Percentiles rank a stretch among this genome's conserved stretches.
These are phyloP conservation scores for Archivesica marissinica DNA, from an alignment of 1,140 invertebrate genomes.

Conservation along the genomic window DNA sequence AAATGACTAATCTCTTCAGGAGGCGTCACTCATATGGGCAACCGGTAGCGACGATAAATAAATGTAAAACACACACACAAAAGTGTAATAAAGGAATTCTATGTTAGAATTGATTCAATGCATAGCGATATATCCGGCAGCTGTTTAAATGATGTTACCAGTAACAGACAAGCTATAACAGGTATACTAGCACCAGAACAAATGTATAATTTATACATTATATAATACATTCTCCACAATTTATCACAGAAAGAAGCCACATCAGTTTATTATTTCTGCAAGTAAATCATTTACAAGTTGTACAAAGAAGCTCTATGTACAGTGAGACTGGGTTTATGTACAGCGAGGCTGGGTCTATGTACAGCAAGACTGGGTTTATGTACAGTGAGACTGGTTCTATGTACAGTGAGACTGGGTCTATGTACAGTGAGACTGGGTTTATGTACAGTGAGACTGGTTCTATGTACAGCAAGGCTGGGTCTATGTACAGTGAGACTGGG, in stretches of 20 bases:
- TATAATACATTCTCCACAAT: too few relatives aligned
- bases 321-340: neutral
- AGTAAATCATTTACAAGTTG: neutral
- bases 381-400: neutral
- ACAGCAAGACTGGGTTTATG: neutral
- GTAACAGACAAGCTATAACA: neutral
- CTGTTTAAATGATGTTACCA: too few relatives aligned
- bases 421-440: neutral
- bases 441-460: neutral
- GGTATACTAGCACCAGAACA: too few relatives aligned
- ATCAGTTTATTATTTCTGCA: neutral
- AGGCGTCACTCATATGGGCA: too few relatives aligned
- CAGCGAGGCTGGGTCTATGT: neutral
- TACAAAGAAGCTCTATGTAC: too few relatives aligned
- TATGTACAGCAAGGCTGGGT: too few relatives aligned
- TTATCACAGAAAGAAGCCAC: neutral
- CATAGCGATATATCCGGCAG: neutral
- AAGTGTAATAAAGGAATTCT: too few relatives aligned
- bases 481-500: neutral
- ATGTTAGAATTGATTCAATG: too few relatives aligned
- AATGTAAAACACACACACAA: too few relatives aligned
- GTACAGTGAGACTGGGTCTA: neutral
- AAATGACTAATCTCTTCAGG: too few relatives aligned
- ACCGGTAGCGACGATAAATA: too few relatives aligned
- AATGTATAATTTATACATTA: too few relatives aligned